Conservation (phyloP, 2,797 vertebrate species). For the Scleropages formosus region DNA sequence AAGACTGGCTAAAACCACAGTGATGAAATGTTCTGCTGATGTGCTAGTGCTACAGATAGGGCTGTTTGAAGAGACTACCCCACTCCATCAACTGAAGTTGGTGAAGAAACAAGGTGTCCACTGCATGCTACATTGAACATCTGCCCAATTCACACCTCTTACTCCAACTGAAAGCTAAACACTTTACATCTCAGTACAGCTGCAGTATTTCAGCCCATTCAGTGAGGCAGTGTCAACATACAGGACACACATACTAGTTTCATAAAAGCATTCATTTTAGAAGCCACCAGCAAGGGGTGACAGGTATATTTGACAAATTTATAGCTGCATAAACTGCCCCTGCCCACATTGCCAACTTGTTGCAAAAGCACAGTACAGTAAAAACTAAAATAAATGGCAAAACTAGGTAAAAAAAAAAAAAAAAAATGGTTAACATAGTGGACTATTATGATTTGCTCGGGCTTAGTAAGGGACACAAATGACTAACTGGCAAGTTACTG, state of each 20-base stretch:
- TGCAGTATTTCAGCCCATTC: conserved; percentile 39
- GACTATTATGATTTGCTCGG: no score
- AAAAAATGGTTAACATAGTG: no score
- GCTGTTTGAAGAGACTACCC: conserved; percentile 46
- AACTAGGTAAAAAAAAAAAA: neutral
- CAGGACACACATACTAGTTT: neutral
- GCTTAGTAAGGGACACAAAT: neutral
- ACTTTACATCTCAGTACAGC: conserved; percentile 46
- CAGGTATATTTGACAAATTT: conserved; percentile 9
- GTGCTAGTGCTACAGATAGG: conserved; percentile 58
- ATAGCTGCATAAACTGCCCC: conserved; percentile 17
- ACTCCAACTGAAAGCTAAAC: conserved; percentile 39
- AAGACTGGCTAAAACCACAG: conserved; percentile 37
- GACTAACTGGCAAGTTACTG: neutral
- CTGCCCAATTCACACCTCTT: conserved; percentile 51
- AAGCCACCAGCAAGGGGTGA: neutral
- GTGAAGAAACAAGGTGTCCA: conserved; percentile 46
- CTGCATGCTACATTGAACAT: conserved; percentile 63
- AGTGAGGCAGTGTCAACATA: neutral
- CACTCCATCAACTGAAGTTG: conserved; percentile 39
- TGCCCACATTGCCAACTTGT: conserved; percentile 52
- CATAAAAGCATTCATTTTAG: neutral
- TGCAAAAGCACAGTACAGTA: conserved; percentile 42
- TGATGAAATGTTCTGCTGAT: no score
- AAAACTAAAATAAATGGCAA: neutral